Conservation (phyloP, 2,113 vertebrate genomes). For the Scatophagus argus region DNA sequence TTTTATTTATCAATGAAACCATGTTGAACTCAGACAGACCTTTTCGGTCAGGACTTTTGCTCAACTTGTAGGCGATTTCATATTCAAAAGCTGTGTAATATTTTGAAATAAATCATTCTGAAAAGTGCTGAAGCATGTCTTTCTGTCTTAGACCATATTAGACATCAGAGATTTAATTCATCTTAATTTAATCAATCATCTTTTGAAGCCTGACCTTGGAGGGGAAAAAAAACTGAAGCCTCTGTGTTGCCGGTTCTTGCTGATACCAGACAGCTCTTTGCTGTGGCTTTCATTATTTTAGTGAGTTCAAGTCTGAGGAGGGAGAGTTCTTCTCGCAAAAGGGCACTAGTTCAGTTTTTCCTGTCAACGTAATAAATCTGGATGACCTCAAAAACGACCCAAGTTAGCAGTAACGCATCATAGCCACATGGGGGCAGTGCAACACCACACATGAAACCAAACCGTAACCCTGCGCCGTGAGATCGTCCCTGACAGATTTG, state of each 20-base stretch:
- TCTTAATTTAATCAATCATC: constrained; percentile 68
- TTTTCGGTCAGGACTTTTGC: constrained; percentile 42
- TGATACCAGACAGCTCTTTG: constrained; percentile 68
- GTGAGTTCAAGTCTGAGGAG: constrained; percentile 59
- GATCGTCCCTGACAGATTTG: constrained; percentile 26
- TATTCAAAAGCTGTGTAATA: constrained; percentile 48
- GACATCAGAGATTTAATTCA: constrained; percentile 57
- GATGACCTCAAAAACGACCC: constrained; percentile 79
- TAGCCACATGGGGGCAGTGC: constrained; percentile 81
- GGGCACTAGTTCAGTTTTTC: constrained; percentile 79
- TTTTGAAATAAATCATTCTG: constrained; percentile 72
- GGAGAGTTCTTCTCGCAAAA: constrained; percentile 70
- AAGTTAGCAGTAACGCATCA: constrained; percentile 1
- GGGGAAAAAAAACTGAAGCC: constrained; percentile 28
- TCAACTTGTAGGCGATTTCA: constrained; percentile 23
- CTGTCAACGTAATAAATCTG: constrained; percentile 84
- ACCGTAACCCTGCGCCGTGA: constrained; percentile 7
- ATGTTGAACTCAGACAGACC: constrained; percentile 43
- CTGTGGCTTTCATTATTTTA: constrained; percentile 75
- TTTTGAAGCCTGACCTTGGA: constrained; percentile 73
- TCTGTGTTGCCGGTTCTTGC: constrained; percentile 53
- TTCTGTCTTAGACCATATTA: constrained; percentile 36
- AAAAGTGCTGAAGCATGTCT: constrained; percentile 51
- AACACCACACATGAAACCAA: constrained; percentile 69
- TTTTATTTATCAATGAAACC: constrained; percentile 74